Evolutionary conservation across 1,140 invertebrate genomes (phyloP).

Genomic region (Magallana angulata): DNA sequence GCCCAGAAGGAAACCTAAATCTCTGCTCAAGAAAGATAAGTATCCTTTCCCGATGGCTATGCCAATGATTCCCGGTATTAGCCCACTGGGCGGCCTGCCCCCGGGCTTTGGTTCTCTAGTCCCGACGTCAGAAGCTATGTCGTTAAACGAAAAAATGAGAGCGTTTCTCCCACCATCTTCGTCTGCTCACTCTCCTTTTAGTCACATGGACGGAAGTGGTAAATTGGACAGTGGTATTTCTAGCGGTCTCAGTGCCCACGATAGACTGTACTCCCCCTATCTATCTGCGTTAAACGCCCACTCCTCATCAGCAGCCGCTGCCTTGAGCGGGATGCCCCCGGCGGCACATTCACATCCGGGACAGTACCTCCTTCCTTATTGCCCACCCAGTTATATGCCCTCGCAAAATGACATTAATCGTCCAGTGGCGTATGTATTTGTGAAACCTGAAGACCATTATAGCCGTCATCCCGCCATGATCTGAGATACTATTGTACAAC

Average conservation of each 20-base stretch:
- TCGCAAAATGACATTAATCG: slow-evolving; percentile 72
- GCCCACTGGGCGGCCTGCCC: slow-evolving; percentile 82
- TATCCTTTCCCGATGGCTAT: slow-evolving; percentile 96
- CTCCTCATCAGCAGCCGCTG: slow-evolving; percentile 63
- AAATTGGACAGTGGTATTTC: slow-evolving; percentile 64
- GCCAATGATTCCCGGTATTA: slow-evolving; percentile 89
- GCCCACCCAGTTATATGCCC: slow-evolving; percentile 73
- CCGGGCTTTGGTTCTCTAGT: slow-evolving; percentile 70
- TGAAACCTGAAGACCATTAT: slow-evolving; percentile 77
- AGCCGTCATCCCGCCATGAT: slow-evolving; percentile 70
- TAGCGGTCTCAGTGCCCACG: slow-evolving; percentile 52
- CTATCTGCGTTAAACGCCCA: slow-evolving; percentile 66
- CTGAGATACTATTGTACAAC: slow-evolving; percentile 53
- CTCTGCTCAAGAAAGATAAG: slow-evolving; percentile 93
- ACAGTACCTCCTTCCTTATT: slow-evolving; percentile 74
- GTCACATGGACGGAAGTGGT: slow-evolving; percentile 62
- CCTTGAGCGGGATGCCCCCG: slow-evolving; percentile 66
- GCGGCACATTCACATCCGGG: slow-evolving; percentile 72
- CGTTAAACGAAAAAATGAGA: slow-evolving; percentile 66
- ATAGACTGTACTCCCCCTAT: slow-evolving; percentile 63
- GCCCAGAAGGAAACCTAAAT: slow-evolving; percentile 87
- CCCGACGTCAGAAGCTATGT: slow-evolving; percentile 55
- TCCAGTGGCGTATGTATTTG: slow-evolving; percentile 75
- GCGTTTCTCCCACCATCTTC: slow-evolving; percentile 68
- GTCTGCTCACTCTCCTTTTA: slow-evolving; percentile 62